Evolutionary conservation across 1,140 invertebrate genomes (phyloP).

Genomic region (Sycophila sp.): DNA sequence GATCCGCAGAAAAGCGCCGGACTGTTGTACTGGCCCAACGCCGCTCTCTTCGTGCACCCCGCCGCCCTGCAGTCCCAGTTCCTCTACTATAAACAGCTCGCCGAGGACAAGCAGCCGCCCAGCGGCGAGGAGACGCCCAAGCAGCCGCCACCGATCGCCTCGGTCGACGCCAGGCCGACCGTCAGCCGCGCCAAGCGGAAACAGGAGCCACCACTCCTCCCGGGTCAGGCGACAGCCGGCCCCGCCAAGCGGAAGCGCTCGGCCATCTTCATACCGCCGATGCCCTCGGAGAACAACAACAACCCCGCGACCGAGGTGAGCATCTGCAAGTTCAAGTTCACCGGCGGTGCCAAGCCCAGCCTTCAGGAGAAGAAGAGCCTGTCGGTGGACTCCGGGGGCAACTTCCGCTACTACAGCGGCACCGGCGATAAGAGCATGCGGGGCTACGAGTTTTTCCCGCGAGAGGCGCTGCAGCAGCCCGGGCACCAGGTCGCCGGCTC

Average conservation of each 20-base stretch:
- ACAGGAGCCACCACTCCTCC: too few relatives aligned
- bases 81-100: constrained; percentile 78
- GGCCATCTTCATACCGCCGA: constrained; percentile 83
- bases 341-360: constrained; percentile 85
- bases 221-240: too few relatives aligned
- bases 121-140: constrained; percentile 43
- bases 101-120: constrained; percentile 59
- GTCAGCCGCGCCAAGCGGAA: too few relatives aligned
- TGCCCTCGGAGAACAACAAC: constrained; percentile 76
- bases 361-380: constrained; percentile 91
- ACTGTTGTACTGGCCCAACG: constrained; percentile 76
- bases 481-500: constrained; percentile 59
- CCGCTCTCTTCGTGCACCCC: constrained; percentile 77
- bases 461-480: constrained; percentile 74
- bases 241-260: constrained; percentile 81
- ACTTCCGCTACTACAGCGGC: constrained; percentile 83
- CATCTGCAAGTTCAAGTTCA: constrained; percentile 94
- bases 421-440: constrained; percentile 80
- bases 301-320: constrained; percentile 84
- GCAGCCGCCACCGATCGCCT: constrained; percentile 58
- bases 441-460: constrained; percentile 80
- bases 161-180: too few relatives aligned
- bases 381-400: constrained; percentile 86
- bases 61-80: constrained; percentile 77
- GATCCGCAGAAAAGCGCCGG: constrained; percentile 44